Percentiles rank a stretch among this genome's conserved stretches.
phyloP scores from a whole-genome alignment of 1,140 invertebrate genomes.

The Lordiphosa collinella region DNA sequence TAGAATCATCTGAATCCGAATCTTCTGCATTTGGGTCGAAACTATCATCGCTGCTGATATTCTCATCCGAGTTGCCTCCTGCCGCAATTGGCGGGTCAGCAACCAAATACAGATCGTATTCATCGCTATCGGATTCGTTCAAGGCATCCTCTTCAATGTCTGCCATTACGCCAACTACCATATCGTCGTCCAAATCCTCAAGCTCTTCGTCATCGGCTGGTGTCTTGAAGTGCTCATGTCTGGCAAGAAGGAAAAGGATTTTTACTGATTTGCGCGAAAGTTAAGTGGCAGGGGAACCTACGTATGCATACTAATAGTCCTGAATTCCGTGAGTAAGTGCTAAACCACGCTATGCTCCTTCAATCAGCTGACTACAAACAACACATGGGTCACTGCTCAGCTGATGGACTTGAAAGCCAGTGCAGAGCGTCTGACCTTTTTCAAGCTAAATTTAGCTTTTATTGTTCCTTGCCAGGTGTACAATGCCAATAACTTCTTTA shows the following conservation, averaged over 20 bases:
- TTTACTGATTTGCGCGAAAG: no score
- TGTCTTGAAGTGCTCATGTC: constrained; percentile 64
- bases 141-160: constrained; percentile 62
- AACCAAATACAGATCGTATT: constrained; percentile 35
- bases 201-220: constrained; percentile 63
- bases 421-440: no score
- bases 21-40: constrained; percentile 61
- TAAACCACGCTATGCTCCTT: no score
- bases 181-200: constrained; percentile 66
- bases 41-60: constrained; percentile 53
- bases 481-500: no score
- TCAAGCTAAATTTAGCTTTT: no score
- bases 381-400: no score
- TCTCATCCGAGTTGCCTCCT: constrained; percentile 35
- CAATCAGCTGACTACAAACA: no score
- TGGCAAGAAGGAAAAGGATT: not conserved
- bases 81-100: constrained; percentile 24
- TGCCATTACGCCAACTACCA: constrained; percentile 62
- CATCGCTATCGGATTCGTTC: constrained; percentile 59
- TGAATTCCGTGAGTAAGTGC: no score
- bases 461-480: no score
- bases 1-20: constrained; percentile 66
- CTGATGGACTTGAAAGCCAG: no score
- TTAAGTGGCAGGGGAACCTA: constrained; percentile 17
- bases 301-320: constrained; percentile 51